Conservation (phyloP, 1,140 invertebrate genomes). For the Subanguina moxae region DNA sequence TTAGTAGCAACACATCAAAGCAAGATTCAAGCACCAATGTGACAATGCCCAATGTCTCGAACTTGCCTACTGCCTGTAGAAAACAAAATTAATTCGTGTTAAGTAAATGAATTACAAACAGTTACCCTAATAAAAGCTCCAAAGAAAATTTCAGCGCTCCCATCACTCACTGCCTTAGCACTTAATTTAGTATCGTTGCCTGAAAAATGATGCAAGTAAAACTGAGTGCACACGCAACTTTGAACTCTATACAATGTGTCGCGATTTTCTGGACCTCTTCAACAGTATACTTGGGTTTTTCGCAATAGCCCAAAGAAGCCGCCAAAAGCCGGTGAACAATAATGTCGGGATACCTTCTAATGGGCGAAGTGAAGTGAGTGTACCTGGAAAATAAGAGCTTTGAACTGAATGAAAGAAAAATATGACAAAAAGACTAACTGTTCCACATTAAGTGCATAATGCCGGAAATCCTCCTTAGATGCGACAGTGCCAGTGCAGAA, state of each 20-base stretch:
- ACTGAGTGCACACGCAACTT: no score
- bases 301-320: slow-evolving; percentile 70
- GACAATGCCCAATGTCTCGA: slow-evolving; percentile 72
- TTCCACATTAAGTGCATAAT: slow-evolving; percentile 78
- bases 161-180: slow-evolving; percentile 76
- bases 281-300: slow-evolving; percentile 29
- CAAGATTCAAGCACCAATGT: slow-evolving; percentile 72
- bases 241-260: slow-evolving; percentile 69
- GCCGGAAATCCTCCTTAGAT: slow-evolving; percentile 69
- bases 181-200: slow-evolving; percentile 75
- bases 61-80: slow-evolving; percentile 63
- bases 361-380: slow-evolving; percentile 93
- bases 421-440: background rate
- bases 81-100: background rate
- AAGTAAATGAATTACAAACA: background rate
- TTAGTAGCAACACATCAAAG: slow-evolving; percentile 75
- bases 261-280: slow-evolving; percentile 63
- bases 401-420: background rate
- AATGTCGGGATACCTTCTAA: slow-evolving; percentile 85
- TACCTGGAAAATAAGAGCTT: slow-evolving; percentile 65
- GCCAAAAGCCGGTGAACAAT: slow-evolving; percentile 86
- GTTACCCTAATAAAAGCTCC: slow-evolving; percentile 68
- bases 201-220: no score
- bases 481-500: slow-evolving; percentile 82
- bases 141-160: slow-evolving; percentile 75